Conservation (phyloP, 2,113 vertebrate genomes). For the Triplophysa siluroides region DNA sequence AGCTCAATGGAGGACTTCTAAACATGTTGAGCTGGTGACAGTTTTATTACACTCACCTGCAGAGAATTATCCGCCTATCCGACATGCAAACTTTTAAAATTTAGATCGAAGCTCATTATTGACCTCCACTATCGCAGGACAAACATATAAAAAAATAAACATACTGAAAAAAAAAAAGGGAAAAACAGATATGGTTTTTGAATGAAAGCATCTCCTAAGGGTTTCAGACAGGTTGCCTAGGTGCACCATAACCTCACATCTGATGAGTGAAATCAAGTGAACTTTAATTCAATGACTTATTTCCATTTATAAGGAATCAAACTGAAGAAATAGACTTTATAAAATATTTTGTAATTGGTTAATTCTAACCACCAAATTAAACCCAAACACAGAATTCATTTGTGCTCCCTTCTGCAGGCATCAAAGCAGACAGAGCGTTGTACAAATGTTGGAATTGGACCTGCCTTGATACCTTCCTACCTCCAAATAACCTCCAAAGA, state of each 20-base stretch:
- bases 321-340: too few relatives aligned
- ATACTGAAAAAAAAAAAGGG: too few relatives aligned
- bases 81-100: neutral
- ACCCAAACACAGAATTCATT: neutral
- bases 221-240: too few relatives aligned
- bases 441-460: neutral
- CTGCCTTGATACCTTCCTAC: neutral
- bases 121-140: too few relatives aligned
- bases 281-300: neutral
- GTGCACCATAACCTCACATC: too few relatives aligned
- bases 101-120: neutral
- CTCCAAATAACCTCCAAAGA: neutral
- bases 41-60: neutral
- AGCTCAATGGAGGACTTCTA: slow-evolving; percentile 19
- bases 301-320: neutral
- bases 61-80: neutral
- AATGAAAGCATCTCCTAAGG: too few relatives aligned
- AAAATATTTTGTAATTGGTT: neutral
- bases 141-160: too few relatives aligned
- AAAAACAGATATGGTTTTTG: too few relatives aligned
- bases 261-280: neutral
- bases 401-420: neutral
- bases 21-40: neutral
- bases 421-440: neutral
- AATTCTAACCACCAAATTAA: neutral